Evolutionary conservation across 2,797 vertebrate genomes (phyloP).

Genomic region (Calcarius lapponicus): DNA sequence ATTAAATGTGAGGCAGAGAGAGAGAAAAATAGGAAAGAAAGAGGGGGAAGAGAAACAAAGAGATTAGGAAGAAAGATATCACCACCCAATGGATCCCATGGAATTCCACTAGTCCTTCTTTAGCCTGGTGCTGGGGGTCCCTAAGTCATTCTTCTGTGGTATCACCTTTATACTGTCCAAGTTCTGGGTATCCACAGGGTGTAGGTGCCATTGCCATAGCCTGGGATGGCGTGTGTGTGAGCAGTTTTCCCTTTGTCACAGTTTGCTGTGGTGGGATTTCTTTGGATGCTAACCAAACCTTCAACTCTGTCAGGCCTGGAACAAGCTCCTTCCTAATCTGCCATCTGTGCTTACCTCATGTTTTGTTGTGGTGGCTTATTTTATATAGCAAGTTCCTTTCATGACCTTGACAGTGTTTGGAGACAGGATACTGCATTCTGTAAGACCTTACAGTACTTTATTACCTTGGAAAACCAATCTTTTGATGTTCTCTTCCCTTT

Average conservation of each 20-base stretch:
- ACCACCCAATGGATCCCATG: fast-evolving
- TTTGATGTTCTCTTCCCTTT: background rate
- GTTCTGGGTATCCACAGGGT: background rate
- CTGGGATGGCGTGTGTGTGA: background rate
- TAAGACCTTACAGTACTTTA: background rate
- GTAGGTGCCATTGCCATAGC: background rate
- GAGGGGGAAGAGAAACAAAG: no score
- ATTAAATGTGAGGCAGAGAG: background rate
- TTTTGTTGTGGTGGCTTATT: background rate
- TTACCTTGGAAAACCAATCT: background rate
- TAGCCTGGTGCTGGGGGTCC: background rate
- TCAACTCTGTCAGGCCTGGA: background rate
- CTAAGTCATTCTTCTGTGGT: background rate
- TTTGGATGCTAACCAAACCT: background rate
- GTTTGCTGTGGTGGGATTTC: background rate
- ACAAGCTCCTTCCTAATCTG: background rate
- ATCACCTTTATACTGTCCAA: background rate
- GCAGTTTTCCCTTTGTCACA: background rate
- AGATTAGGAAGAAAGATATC: background rate
- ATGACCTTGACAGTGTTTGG: background rate
- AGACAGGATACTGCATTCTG: background rate
- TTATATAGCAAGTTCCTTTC: background rate
- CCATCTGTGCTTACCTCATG: background rate
- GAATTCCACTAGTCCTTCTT: background rate
- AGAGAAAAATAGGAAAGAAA: background rate